These are phyloP conservation scores for Agonopterix alstromeriana DNA, from an alignment of 2,888 invertebrate species.

Conservation along the genomic window DNA sequence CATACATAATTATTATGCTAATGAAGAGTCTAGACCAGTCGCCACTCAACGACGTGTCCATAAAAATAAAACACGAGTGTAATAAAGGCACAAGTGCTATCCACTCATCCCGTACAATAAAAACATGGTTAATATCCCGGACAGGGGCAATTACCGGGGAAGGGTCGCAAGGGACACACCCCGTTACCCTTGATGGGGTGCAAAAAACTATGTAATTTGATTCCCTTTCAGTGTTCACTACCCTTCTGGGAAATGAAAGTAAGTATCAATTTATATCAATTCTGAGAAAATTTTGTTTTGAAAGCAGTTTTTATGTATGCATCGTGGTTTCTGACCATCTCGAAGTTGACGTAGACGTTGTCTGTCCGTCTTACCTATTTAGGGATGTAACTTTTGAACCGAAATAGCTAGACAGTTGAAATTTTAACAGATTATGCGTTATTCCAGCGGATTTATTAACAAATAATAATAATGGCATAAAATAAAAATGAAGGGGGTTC, in stretches of 20 bases:
- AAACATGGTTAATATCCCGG: conserved; percentile 9
- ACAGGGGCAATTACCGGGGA: conserved; percentile 7
- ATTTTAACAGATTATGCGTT: too few species aligned
- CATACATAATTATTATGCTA: too few species aligned
- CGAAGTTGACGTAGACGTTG: too few species aligned
- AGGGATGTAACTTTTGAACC: too few species aligned
- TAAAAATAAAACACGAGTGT: conserved; percentile 8
- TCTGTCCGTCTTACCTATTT: too few species aligned
- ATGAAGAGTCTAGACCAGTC: too few species aligned
- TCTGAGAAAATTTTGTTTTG: not conserved
- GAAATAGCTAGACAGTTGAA: too few species aligned
- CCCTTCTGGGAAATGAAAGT: conserved; percentile 3
- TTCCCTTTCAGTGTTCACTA: conserved; percentile 1
- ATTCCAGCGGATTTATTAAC: too few species aligned
- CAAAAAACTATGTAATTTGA: conserved; percentile 9
- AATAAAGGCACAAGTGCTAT: conserved; percentile 7
- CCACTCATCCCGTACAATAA: conserved; percentile 5
- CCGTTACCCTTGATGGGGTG: conserved; percentile 4
- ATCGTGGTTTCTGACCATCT: too few species aligned
- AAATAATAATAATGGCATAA: too few species aligned
- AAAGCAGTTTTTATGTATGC: too few species aligned
- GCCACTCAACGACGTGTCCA: not conserved
- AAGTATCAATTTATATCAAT: not conserved
- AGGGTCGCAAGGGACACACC: not conserved
- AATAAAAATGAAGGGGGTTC: too few species aligned